Percentiles rank a stretch among this genome's conserved stretches.
phyloP scores from a whole-genome alignment of 2,888 invertebrate species.

The Julus scandinavius region DNA sequence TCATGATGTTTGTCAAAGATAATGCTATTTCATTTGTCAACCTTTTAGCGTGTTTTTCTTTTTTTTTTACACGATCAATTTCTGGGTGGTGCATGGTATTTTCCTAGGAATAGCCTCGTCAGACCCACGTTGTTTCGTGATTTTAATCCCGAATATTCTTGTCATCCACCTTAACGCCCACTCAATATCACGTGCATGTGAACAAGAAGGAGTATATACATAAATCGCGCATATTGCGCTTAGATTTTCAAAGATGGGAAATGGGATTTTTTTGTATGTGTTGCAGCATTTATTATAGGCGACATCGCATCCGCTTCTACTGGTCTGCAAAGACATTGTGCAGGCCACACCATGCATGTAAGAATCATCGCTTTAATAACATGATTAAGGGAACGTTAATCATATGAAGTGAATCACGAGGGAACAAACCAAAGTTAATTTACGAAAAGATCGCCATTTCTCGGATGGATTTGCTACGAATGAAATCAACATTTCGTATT shows the following conservation, averaged over 20 bases:
- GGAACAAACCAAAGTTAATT: constrained; percentile 10
- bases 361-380: constrained; percentile 11
- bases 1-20: no score
- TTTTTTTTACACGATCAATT: not conserved
- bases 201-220: not conserved
- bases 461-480: no score
- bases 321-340: not conserved
- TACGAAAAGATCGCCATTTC: not conserved
- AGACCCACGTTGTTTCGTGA: not conserved
- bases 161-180: not conserved
- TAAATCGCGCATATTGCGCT: not conserved
- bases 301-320: not conserved
- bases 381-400: constrained; percentile 29
- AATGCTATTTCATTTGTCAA: not conserved
- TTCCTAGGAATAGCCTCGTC: not conserved
- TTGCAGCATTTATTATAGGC: not conserved
- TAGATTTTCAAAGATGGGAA: not conserved
- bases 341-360: not conserved
- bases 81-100: not conserved
- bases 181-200: not conserved
- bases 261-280: not conserved
- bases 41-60: not conserved
- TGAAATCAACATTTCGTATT: no score
- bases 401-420: not conserved
- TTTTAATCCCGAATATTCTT: not conserved